Conservation (phyloP, 2,888 invertebrate species). For the Patella depressa region DNA sequence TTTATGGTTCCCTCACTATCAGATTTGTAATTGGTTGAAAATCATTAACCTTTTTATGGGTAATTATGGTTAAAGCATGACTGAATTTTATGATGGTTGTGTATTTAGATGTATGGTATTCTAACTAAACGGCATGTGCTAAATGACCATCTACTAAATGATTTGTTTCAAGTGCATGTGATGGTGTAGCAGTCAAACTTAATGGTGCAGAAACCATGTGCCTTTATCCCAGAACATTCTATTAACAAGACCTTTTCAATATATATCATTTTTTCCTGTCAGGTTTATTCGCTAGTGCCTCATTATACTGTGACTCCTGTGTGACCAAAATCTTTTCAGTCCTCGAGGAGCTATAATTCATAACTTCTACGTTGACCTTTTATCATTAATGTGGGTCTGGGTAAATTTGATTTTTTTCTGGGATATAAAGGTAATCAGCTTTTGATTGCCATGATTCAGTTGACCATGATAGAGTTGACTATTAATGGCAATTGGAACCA, state of each 20-base stretch:
- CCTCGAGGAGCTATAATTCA: no score
- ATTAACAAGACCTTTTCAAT: background rate
- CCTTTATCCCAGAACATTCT: background rate
- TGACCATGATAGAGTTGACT: background rate
- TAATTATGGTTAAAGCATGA: background rate
- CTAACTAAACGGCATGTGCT: background rate
- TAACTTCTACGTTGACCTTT: no score
- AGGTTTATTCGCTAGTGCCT: background rate
- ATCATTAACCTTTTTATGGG: conserved; percentile 7
- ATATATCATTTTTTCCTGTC: background rate
- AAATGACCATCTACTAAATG: background rate
- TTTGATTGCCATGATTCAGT: no score
- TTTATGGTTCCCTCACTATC: background rate
- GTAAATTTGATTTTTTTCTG: no score
- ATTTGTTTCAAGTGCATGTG: conserved; percentile 1
- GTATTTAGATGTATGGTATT: background rate
- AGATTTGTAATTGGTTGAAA: conserved; percentile 10
- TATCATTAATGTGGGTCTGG: no score
- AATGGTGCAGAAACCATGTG: background rate
- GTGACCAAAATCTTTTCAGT: no score
- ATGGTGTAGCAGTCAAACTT: background rate
- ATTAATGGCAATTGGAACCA: background rate
- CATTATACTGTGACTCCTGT: background rate
- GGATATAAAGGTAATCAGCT: no score
- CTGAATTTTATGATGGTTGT: conserved; percentile 2